These are phyloP conservation scores for Synanthedon andrenaeformis DNA, from an alignment of 2,888 invertebrate genomes.

Conservation along the genomic window DNA sequence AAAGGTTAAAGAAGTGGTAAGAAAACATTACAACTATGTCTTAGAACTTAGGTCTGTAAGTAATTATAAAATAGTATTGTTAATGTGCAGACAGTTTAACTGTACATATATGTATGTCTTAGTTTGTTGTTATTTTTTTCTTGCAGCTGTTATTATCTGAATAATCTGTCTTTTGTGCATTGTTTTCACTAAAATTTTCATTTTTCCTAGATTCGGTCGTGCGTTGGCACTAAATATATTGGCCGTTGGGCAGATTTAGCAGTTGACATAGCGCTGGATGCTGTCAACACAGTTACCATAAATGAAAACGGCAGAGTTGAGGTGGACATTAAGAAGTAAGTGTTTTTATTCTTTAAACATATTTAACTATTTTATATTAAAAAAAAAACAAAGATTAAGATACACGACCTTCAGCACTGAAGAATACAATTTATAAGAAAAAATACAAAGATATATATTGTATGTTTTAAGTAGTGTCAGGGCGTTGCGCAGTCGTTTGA, in stretches of 20 bases:
- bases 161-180: no score
- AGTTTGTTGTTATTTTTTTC: no score
- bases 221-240: conserved; percentile 97
- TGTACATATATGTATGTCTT: no score
- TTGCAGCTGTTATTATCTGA: no score
- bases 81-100: no score
- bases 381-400: background rate
- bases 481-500: no score
- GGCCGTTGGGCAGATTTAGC: conserved; percentile 96
- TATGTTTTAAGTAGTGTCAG: no score
- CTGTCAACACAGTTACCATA: conserved; percentile 90
- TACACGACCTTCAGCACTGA: background rate
- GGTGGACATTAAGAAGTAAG: conserved; percentile 93
- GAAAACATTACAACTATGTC: conserved; percentile 17
- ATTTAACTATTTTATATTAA: background rate
- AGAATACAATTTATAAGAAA: no score
- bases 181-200: no score
- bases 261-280: conserved; percentile 94
- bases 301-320: conserved; percentile 92
- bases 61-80: no score
- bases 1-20: conserved; percentile 87
- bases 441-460: no score
- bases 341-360: conserved; percentile 1
- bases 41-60: background rate
- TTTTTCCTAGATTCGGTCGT: conserved; percentile 78